phyloP scores from a whole-genome alignment of 2,113 vertebrate species.

The Callithrix jacchus region DNA sequence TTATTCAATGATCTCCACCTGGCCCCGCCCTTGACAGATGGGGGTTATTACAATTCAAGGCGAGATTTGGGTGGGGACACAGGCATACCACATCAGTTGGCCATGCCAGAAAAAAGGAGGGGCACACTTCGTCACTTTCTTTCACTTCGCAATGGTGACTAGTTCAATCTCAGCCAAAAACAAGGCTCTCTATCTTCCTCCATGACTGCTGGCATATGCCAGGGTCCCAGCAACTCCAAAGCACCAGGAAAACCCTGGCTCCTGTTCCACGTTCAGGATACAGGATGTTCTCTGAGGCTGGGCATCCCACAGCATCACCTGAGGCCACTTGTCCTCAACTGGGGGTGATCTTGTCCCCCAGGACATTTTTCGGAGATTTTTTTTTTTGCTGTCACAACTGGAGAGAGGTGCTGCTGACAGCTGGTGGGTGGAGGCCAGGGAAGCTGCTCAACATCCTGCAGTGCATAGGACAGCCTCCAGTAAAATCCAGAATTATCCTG shows the following conservation, averaged over 20 bases:
- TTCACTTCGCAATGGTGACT: not conserved
- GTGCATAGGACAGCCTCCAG: fast-evolving
- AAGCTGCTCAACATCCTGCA: fast-evolving
- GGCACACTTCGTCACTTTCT: not conserved
- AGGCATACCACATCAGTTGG: too few species aligned
- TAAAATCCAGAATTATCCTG: not conserved
- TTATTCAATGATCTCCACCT: too few species aligned
- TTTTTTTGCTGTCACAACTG: not conserved
- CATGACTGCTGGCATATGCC: not conserved
- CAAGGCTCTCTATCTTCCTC: too few species aligned
- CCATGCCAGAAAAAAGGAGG: not conserved
- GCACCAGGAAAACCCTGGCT: not conserved
- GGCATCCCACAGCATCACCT: not conserved
- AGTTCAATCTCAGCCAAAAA: not conserved
- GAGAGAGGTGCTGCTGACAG: not conserved
- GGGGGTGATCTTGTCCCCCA: not conserved
- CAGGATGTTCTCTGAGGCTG: not conserved
- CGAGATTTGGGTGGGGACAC: too few species aligned
- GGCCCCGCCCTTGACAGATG: too few species aligned
- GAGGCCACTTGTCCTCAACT: not conserved
- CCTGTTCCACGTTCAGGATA: not conserved
- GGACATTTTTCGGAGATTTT: not conserved
- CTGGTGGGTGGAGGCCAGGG: not conserved
- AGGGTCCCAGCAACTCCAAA: not conserved
- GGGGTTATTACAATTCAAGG: too few species aligned